phyloP scores from a whole-genome alignment of 2,797 vertebrate genomes.

The Arrhamphus sclerolepis region DNA sequence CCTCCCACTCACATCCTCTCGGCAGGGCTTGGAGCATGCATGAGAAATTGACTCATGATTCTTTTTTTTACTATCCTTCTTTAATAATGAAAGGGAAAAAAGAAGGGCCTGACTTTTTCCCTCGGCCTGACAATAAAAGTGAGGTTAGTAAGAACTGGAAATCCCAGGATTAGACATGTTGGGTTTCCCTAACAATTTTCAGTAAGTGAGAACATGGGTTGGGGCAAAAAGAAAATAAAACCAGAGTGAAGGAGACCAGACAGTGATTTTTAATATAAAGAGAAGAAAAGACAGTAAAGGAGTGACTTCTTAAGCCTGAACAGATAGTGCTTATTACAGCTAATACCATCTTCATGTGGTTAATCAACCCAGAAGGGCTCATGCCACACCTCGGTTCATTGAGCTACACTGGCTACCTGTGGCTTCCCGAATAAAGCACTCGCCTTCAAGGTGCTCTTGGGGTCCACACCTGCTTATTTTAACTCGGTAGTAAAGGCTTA shows the following conservation, averaged over 20 bases:
- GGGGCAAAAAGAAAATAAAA: slow-evolving; percentile 1
- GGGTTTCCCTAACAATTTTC: slow-evolving; percentile 23
- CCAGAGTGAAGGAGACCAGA: background rate
- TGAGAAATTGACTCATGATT: slow-evolving; percentile 58
- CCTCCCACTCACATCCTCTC: slow-evolving; percentile 52
- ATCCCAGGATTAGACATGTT: slow-evolving; percentile 28
- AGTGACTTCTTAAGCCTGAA: background rate
- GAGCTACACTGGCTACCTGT: too few relatives aligned
- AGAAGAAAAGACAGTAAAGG: background rate
- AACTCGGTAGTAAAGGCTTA: too few relatives aligned
- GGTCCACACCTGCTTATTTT: too few relatives aligned
- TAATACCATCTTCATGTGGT: too few relatives aligned
- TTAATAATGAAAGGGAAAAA: background rate
- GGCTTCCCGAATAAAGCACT: too few relatives aligned
- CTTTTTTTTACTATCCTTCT: background rate
- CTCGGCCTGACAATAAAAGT: slow-evolving; percentile 28
- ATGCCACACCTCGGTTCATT: too few relatives aligned
- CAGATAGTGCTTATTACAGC: background rate
- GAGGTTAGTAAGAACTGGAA: slow-evolving; percentile 43
- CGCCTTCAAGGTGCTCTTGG: too few relatives aligned
- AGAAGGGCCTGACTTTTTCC: slow-evolving; percentile 27
- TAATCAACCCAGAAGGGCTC: too few relatives aligned
- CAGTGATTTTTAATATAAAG: background rate
- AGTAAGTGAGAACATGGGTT: background rate
- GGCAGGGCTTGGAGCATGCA: slow-evolving; percentile 32